A percentile compares a stretch with the other conserved stretches of the same genome.
Evolutionary conservation across 2,113 vertebrate species (phyloP).

Genomic region (Megaceryle maxima): DNA sequence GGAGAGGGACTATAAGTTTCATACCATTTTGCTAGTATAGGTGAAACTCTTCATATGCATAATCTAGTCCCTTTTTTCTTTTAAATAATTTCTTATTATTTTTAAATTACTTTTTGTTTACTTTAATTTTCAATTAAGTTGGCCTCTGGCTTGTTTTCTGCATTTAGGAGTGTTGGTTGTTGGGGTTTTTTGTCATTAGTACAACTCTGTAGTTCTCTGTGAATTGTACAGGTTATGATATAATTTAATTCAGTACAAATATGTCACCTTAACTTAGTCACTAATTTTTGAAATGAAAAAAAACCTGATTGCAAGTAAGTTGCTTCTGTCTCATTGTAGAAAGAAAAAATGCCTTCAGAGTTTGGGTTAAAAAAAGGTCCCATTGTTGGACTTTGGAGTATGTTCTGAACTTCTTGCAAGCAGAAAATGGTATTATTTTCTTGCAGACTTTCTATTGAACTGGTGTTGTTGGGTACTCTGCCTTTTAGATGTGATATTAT

Average conservation of each 20-base stretch:
- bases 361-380: not conserved
- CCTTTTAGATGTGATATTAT: not conserved
- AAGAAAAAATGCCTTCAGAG: not conserved
- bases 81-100: not conserved
- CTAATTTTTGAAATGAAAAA: not conserved
- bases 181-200: not conserved
- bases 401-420: not conserved
- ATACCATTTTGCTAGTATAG: not conserved
- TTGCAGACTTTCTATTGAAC: not conserved
- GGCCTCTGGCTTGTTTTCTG: not conserved
- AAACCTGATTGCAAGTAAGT: not conserved
- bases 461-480: not conserved
- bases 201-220: not conserved
- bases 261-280: not conserved
- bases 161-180: not conserved
- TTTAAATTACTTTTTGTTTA: not conserved
- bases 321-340: not conserved
- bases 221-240: not conserved
- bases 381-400: not conserved
- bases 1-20: not conserved
- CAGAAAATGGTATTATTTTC: not conserved
- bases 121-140: not conserved
- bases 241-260: not conserved
- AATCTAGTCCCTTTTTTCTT: not conserved
- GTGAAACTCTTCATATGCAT: not conserved